Conservation (phyloP, 2,113 vertebrate genomes). For the Salvelinus alpinus region DNA sequence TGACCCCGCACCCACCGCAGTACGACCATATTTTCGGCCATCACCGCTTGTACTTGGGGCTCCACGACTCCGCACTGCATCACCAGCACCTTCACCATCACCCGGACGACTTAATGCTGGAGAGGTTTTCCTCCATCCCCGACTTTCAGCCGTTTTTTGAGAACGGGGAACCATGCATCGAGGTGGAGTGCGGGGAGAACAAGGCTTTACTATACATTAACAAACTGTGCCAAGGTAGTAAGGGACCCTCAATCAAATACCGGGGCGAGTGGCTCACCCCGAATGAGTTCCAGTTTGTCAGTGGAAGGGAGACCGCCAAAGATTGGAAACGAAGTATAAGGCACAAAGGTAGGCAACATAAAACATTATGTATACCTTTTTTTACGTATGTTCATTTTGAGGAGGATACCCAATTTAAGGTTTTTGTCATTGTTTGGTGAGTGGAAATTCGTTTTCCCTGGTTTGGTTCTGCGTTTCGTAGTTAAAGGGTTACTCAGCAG, state of each 20-base stretch:
- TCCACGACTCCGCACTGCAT: slow-evolving; percentile 78
- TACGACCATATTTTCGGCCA: slow-evolving; percentile 86
- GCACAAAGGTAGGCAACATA: slow-evolving; percentile 86
- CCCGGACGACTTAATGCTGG: slow-evolving; percentile 88
- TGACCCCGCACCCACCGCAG: slow-evolving; percentile 85
- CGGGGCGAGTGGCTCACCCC: slow-evolving; percentile 96
- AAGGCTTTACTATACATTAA: slow-evolving; percentile 95
- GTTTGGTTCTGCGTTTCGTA: slow-evolving; percentile 54
- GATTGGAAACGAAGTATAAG: slow-evolving; percentile 98
- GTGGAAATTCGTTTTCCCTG: slow-evolving; percentile 38
- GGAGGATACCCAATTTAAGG: slow-evolving; percentile 21
- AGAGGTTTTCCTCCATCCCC: slow-evolving; percentile 88
- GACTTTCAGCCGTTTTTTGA: slow-evolving; percentile 96
- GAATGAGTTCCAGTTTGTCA: slow-evolving; percentile 98
- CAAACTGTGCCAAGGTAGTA: slow-evolving; percentile 97
- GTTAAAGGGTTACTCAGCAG: slow-evolving; percentile 67
- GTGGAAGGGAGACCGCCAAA: slow-evolving; percentile 97
- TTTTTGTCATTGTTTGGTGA: slow-evolving; percentile 7
- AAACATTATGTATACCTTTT: background rate
- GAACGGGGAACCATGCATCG: slow-evolving; percentile 95
- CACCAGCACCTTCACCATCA: slow-evolving; percentile 79
- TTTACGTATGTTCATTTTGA: background rate
- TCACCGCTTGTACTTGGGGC: slow-evolving; percentile 83
- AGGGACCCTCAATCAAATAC: slow-evolving; percentile 96
- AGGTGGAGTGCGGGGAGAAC: slow-evolving; percentile 98